Base-by-base conservation (phyloP, 1,140 invertebrate genomes). In the Batillaria attramentaria region DNA sequence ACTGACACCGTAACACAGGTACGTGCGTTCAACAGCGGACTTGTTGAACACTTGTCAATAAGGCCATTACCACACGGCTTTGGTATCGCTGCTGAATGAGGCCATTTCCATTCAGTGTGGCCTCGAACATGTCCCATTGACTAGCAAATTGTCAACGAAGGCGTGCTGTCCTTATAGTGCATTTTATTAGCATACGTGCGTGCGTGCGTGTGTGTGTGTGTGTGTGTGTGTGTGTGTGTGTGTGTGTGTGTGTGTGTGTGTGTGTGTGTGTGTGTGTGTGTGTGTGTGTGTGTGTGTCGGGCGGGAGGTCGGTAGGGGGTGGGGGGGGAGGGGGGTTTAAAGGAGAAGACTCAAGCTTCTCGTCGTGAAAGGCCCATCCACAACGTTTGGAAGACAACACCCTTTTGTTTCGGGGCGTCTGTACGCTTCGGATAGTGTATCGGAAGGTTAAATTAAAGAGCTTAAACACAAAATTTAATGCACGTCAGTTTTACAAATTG, bases 141-240 rank as follows among this genome's bases (percentile, higher is more conserved):
- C 10, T 24, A 10, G 46, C 46, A 50, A 50, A 50, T 13, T 50
- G 10, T 10, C 10, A 13, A 50, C 24, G 46, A 10, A 50, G 46
- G 10, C 10, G 24, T 50, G 10, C 46, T 50, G 24, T 50, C 10
- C 10, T 10, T 24, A 13, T 50, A 50, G 10, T 50, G 10, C 24
- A 50, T 24, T 13, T 50, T 50, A 50, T 10, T 50, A 50, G 46
- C 46, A 10, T 50, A 50, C 46, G 24, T 10, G 24, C 24, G 46
- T 24, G 24, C 24, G 46, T 24, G 10, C 24, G 46, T 50, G 46
- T 50, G 46, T 50, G 46, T 50, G 46, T 50, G 46, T 50, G 46
- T 50, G 46, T 50, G 46, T 50, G 46, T 50, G 46, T 50, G 46
- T 50, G 46, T 50, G 46, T 50, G 46, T 50, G 46, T 50, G 46